Conservation (phyloP, 2,888 invertebrate genomes). For the Sminthurinus aureus region DNA sequence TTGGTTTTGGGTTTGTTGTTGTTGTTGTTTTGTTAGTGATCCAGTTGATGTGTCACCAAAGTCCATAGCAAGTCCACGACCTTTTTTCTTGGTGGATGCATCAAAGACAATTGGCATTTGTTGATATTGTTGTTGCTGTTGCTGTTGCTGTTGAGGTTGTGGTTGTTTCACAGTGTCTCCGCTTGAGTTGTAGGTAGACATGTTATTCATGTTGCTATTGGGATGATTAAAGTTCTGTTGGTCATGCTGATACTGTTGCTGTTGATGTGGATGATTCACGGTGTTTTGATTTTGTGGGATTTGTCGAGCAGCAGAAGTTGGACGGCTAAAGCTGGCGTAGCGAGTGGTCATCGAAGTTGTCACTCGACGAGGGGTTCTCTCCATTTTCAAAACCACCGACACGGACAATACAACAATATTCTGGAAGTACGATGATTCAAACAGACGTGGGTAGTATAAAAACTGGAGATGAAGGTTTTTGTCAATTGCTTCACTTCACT, state of each 20-base stretch:
- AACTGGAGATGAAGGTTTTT: no score
- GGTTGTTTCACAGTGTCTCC: neutral
- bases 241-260: neutral
- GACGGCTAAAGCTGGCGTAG: neutral
- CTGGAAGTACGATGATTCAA: no score
- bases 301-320: neutral
- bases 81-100: constrained; percentile 22
- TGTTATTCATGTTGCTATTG: neutral
- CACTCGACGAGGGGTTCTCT: constrained; percentile 8
- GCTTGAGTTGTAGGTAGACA: neutral
- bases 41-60: neutral
- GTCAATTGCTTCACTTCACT: no score
- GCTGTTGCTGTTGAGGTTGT: neutral
- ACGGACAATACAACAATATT: no score
- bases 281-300: neutral
- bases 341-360: neutral
- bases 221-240: neutral
- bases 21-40: neutral
- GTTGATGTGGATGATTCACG: neutral
- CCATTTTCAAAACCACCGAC: neutral
- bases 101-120: constrained; percentile 24
- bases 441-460: no score
- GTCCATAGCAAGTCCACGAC: neutral
- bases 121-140: neutral
- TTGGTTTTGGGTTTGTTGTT: neutral